A percentile compares a stretch with the other conserved stretches of the same genome.
Conservation (phyloP, 2,113 vertebrate genomes). For the Rhinoptilus africanus region DNA sequence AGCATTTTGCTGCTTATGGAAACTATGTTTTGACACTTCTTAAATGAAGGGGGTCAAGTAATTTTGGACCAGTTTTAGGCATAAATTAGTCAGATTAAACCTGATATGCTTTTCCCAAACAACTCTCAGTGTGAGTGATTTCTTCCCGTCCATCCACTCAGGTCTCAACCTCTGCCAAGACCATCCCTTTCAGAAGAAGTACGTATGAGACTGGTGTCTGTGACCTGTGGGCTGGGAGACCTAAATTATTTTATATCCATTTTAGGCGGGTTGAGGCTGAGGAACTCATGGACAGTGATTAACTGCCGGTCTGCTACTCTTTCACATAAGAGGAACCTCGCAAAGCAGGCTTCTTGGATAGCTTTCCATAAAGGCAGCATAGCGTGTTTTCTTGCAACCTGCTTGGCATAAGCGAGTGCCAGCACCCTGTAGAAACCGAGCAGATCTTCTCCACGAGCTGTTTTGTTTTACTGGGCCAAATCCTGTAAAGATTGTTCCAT, state of each 20-base stretch:
- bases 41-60: neutral
- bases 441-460: neutral
- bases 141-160: neutral
- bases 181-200: neutral
- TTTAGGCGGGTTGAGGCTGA: neutral
- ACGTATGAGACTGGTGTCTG: neutral
- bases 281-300: neutral
- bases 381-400: neutral
- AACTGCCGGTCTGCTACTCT: neutral
- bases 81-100: neutral
- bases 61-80: neutral
- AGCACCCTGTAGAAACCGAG: neutral
- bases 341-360: neutral
- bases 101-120: neutral
- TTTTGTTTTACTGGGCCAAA: constrained; percentile 1
- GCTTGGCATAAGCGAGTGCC: neutral
- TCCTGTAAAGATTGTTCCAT: neutral
- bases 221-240: neutral
- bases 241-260: neutral
- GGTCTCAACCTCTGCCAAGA: neutral
- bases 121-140: neutral
- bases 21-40: neutral
- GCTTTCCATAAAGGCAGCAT: neutral
- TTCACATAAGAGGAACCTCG: neutral
- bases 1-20: neutral